A percentile compares a stretch with the other conserved stretches of the same genome.
phyloP scores from a whole-genome alignment of 2,797 vertebrate genomes.

The Crypturellus tataupa region DNA sequence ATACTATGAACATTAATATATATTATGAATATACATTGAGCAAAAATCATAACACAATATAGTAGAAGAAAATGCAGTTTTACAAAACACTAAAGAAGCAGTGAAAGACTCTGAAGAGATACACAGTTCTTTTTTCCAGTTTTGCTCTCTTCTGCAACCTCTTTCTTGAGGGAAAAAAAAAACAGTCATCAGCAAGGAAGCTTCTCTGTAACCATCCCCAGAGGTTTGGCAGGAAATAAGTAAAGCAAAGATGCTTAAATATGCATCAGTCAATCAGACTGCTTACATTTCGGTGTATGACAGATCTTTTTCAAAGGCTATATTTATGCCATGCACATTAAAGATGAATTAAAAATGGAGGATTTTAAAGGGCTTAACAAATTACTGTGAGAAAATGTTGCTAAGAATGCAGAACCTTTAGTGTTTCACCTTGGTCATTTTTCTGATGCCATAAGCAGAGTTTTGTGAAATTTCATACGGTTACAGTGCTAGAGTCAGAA shows the following conservation, averaged over 20 bases:
- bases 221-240: background rate
- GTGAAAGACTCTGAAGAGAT: background rate
- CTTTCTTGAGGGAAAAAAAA: background rate
- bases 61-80: background rate
- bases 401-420: background rate
- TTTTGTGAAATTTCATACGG: background rate
- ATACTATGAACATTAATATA: background rate
- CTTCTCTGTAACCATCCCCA: background rate
- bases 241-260: slow-evolving; percentile 8
- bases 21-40: background rate
- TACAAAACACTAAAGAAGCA: background rate
- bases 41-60: background rate
- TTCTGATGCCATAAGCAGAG: background rate
- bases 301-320: background rate
- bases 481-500: background rate
- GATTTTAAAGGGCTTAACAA: background rate
- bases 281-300: background rate
- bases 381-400: slow-evolving; percentile 11
- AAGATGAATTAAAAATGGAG: background rate
- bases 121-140: background rate
- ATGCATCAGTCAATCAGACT: background rate
- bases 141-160: background rate
- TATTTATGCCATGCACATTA: background rate
- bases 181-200: accelerated
- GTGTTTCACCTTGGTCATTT: background rate